Evolutionary conservation across 2,888 invertebrate species (phyloP), one percentile per base, ranked within the genome.

Genomic region (Timema podura): DNA sequence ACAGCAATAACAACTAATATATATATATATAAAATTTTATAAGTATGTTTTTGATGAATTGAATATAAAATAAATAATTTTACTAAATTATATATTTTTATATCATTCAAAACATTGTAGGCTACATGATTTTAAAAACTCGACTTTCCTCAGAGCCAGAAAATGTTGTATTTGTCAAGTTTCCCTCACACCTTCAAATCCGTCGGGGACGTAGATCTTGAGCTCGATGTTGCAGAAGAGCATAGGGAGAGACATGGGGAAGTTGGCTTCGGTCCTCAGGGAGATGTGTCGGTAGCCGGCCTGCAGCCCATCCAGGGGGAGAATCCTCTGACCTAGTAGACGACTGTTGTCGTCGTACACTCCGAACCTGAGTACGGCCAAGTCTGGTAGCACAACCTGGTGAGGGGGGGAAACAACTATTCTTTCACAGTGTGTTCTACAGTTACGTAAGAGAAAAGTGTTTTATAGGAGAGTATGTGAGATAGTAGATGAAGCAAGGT

Each of bases 181-280:
- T 30, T 30, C 30, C 30, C 30, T 30, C 78, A 77, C 77, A 93
- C 93, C 94, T 86, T 96, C 96, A 79, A 98, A 93, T 67, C 98
- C 99, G 83, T 98, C 98, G 59, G 99, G 99, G 76, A 99, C 98
- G 84, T 99, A 99, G 77, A 99, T 99, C 86, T 98, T 98, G 74
- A 99, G 88, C 83, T 98, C 97, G 78, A 99, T 97, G 81, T 97
- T 95, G 80, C 98, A 98, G 85, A 99, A 99, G 75, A 99, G 86
- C 91, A 98, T 99, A 54, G 99, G 98, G 78, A 99, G 85, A 0
- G 98, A 97, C 92, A 98, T 95, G 70, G 98, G 97, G 82, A 98
- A 98, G 84, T 99, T 99, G 70, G 98, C 98, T 81, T 99, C 99
- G 0, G 99, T 99, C 73, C 99, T 83, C 44, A 99, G 85, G 0